Conservation (phyloP, 1,140 invertebrate genomes). For the Aradophagus sp. region DNA sequence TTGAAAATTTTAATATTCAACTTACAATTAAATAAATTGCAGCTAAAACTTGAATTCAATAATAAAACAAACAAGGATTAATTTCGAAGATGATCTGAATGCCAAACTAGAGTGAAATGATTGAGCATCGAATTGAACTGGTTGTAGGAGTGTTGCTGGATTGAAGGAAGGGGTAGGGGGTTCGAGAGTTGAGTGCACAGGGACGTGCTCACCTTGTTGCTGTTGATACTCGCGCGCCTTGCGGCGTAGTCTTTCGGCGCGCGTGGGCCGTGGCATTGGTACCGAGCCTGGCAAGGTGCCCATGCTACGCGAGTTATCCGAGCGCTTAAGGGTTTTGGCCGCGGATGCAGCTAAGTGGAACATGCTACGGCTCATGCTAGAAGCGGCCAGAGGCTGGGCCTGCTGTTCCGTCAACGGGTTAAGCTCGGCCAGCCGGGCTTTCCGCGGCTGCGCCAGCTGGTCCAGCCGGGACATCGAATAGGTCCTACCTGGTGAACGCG, state of each 20-base stretch:
- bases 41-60: no score
- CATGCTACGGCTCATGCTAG: conserved; percentile 81
- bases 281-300: conserved; percentile 71
- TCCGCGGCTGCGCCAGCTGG: conserved; percentile 84
- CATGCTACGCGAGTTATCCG: conserved; percentile 77
- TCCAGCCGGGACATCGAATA: conserved; percentile 94
- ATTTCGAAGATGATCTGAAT: no score
- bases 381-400: conserved; percentile 70
- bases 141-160: no score
- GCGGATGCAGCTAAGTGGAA: conserved; percentile 78
- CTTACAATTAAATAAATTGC: no score
- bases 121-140: no score
- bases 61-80: no score
- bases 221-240: conserved; percentile 74
- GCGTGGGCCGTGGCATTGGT: conserved; percentile 73
- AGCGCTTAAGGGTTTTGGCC: conserved; percentile 68
- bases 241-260: conserved; percentile 76
- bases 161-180: no score
- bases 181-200: conserved; percentile 66
- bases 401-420: conserved; percentile 73
- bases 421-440: conserved; percentile 75
- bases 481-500: conserved; percentile 88
- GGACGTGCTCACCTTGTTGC: conserved; percentile 71
- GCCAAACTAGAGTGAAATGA: no score
- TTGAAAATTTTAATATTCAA: no score